These are phyloP conservation scores for Varanus salvator DNA, from an alignment of 2,113 vertebrate genomes.

Conservation along the genomic window DNA sequence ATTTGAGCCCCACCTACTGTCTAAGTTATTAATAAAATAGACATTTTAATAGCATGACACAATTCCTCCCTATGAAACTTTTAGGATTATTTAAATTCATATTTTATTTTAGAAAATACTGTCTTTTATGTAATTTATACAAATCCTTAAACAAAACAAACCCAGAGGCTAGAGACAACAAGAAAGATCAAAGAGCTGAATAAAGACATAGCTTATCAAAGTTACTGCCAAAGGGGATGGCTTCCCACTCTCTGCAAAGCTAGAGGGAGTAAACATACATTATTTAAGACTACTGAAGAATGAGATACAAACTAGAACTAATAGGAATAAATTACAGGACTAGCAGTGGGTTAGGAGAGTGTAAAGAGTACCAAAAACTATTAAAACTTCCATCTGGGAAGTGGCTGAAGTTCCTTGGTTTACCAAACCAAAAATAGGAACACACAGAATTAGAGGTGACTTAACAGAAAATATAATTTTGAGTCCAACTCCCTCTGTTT, in stretches of 20 bases:
- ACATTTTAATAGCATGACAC: background rate
- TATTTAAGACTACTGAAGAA: slow-evolving; percentile 44
- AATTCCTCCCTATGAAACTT: background rate
- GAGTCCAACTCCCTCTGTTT: background rate
- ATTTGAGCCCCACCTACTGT: background rate
- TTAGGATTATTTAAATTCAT: slow-evolving; percentile 32
- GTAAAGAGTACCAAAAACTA: slow-evolving; percentile 29
- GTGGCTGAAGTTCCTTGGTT: slow-evolving; percentile 1
- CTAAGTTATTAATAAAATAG: background rate
- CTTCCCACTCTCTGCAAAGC: slow-evolving; percentile 18
- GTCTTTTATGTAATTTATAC: slow-evolving; percentile 13
- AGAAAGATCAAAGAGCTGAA: slow-evolving; percentile 43
- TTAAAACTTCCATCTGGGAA: background rate
- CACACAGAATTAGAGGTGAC: slow-evolving; percentile 26
- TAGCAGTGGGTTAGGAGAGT: background rate
- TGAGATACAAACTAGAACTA: slow-evolving; percentile 40
- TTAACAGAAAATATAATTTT: slow-evolving; percentile 6
- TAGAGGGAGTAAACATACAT: slow-evolving; percentile 31
- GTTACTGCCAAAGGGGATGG: slow-evolving; percentile 21
- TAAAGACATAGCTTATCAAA: slow-evolving; percentile 26
- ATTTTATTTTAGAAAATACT: slow-evolving; percentile 11
- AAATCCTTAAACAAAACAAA: slow-evolving; percentile 36
- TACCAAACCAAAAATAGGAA: slow-evolving; percentile 11
- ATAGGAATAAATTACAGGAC: slow-evolving; percentile 30
- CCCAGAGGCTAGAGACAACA: background rate